Base-by-base conservation (phyloP, 64 coral and sea anemone species). In the Acropora yongei region DNA sequence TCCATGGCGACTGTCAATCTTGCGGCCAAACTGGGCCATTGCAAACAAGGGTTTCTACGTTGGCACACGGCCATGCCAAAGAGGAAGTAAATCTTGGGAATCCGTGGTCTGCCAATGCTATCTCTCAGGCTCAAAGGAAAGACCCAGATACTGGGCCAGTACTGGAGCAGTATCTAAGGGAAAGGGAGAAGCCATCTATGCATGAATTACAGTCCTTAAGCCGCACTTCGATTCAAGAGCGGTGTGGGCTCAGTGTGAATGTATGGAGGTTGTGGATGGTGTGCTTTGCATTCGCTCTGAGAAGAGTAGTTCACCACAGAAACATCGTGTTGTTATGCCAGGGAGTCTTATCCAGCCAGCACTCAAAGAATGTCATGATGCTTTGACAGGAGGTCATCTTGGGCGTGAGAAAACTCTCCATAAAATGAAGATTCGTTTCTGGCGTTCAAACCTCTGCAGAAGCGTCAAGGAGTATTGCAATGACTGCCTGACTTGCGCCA, bases 401-500 rank as follows among this genome's bases (percentile, higher is more conserved):
- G 51, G 5, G 51, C 3, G 51, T 55, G 51, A 55, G 51, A 55
- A 55, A 55, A 55, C 51, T 55, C 51, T 7, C 10, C 51, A 55
- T 55, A 55, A 55, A 55, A 55, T 89, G 68, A 74, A 94, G 58
- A 55, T 18, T 41, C 87, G 86, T 7, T 94, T 89, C 14, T 84
- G 80, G 87, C 40, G 50, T 8, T 86, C 79, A 47, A 79, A 79
- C 11, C 50, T 89, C 69, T 39, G 72, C 72, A 49, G 43, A 3
- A 55, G 11, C 75, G 79, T 89, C 41, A 57, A 83, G 40, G 92
- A 89, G 20, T 89, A 89, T 30, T 94, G 92, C 30, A 47, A 47
- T 55, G 51, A 55, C 51, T 40, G 44, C 82, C 50, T 87, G 91
- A 88, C 77, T 53, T 93, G 84, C 87, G 84, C 42, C 10, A 72